Conservation (phyloP, 2,888 invertebrate species). For the Pristionchus mayeri region DNA sequence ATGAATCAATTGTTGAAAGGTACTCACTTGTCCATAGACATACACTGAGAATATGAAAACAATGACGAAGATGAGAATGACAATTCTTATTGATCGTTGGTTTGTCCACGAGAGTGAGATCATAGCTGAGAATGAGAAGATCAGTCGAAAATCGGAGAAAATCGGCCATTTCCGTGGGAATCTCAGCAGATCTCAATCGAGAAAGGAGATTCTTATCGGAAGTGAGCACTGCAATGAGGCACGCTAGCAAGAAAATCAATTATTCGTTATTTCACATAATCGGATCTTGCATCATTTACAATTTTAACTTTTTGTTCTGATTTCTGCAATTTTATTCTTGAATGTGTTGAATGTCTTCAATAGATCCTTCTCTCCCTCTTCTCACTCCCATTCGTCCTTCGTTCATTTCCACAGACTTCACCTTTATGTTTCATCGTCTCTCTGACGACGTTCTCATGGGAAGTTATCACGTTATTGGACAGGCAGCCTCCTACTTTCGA, state of each 20-base stretch:
- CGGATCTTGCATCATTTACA: too few relatives aligned
- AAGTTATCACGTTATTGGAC: not conserved
- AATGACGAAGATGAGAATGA: not conserved
- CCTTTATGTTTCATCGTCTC: not conserved
- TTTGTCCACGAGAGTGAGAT: constrained; percentile 8
- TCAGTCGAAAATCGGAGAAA: not conserved
- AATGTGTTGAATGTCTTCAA: constrained; percentile 28
- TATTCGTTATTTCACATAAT: too few relatives aligned
- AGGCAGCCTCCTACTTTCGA: not conserved
- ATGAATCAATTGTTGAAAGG: not conserved
- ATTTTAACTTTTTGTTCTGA: not conserved
- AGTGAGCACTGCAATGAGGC: not conserved
- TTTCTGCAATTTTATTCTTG: not conserved
- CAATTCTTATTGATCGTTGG: constrained; percentile 11
- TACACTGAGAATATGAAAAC: not conserved
- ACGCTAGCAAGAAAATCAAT: too few relatives aligned
- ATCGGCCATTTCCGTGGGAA: too few relatives aligned
- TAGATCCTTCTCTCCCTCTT: constrained; percentile 9
- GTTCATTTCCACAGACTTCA: constrained; percentile 18
- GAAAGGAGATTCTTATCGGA: not conserved
- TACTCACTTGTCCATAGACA: not conserved
- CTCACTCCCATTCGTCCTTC: not conserved
- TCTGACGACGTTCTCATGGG: constrained; percentile 4
- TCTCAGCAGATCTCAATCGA: not conserved
- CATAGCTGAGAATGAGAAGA: not conserved